A percentile compares a stretch with the other conserved stretches of the same genome.
Evolutionary conservation across 2,113 vertebrate genomes (phyloP).

Genomic region (Equus quagga): DNA sequence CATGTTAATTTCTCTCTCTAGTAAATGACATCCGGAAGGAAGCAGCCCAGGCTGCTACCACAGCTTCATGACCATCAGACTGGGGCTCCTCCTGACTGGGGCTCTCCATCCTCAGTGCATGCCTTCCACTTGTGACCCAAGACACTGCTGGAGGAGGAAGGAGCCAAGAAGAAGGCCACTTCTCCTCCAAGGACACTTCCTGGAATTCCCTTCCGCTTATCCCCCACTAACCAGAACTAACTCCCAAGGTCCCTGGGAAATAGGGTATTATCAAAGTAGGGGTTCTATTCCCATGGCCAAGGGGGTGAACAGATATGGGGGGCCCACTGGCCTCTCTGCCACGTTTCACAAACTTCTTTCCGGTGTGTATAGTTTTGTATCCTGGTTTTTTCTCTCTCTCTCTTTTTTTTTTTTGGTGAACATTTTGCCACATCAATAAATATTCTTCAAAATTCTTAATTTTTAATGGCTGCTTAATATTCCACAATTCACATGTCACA

Average conservation of each 20-base stretch:
- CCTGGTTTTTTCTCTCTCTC: neutral
- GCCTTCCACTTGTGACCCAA: neutral
- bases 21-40: neutral
- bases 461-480: neutral
- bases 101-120: accelerated
- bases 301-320: neutral
- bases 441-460: neutral
- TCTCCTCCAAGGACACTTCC: neutral
- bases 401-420: neutral
- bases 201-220: neutral
- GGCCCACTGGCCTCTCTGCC: neutral
- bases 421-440: neutral
- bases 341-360: neutral
- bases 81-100: neutral
- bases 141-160: neutral
- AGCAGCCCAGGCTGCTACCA: neutral
- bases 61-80: neutral
- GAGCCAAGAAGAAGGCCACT: neutral
- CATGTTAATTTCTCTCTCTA: neutral
- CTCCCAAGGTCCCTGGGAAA: neutral
- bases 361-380: neutral
- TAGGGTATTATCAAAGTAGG: neutral
- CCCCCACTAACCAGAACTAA: neutral
- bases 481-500: neutral
- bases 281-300: neutral